Conservation (phyloP, 1,140 invertebrate species). For the Drosophila repleta region DNA sequence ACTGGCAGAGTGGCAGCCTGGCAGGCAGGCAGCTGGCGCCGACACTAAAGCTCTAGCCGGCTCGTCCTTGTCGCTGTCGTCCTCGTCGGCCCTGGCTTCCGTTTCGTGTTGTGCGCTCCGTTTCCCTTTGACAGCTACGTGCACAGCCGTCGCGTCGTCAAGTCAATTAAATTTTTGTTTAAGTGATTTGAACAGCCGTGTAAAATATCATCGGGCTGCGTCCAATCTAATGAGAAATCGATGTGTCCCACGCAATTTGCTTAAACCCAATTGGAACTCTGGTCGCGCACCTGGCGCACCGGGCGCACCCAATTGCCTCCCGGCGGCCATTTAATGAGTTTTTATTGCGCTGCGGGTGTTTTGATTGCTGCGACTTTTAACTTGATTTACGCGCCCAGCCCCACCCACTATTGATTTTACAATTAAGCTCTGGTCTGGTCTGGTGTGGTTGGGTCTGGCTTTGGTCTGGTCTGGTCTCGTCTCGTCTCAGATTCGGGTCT, state of each 20-base stretch:
- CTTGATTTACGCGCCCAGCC: constrained; percentile 75
- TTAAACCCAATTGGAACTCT: constrained; percentile 42
- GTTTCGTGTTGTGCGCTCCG: constrained; percentile 42
- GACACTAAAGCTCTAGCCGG: constrained; percentile 14
- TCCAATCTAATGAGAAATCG: constrained; percentile 71
- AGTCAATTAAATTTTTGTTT: constrained; percentile 81
- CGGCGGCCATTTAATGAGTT: constrained; percentile 70
- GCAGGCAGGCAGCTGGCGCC: constrained; percentile 23
- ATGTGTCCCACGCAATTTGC: constrained; percentile 73
- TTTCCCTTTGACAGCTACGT: constrained; percentile 25
- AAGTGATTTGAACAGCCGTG: constrained; percentile 76
- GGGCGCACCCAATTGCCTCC: constrained; percentile 51
- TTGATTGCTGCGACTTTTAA: constrained; percentile 81
- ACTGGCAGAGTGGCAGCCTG: too few relatives aligned
- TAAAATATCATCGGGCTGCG: constrained; percentile 60
- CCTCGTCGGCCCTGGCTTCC: constrained; percentile 28
- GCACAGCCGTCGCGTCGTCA: constrained; percentile 40
- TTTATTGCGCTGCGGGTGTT: constrained; percentile 79
- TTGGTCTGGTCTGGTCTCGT: not conserved
- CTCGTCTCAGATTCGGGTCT: not conserved
- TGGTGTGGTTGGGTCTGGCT: not conserved
- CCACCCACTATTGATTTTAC: constrained; percentile 73
- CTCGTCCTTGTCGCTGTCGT: not conserved
- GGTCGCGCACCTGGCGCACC: too few relatives aligned
- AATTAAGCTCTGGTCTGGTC: constrained; percentile 59